A percentile compares a stretch with the other conserved stretches of the same genome.
phyloP scores from a whole-genome alignment of 2,888 invertebrate genomes.

The Pyrocoelia pectoralis region DNA sequence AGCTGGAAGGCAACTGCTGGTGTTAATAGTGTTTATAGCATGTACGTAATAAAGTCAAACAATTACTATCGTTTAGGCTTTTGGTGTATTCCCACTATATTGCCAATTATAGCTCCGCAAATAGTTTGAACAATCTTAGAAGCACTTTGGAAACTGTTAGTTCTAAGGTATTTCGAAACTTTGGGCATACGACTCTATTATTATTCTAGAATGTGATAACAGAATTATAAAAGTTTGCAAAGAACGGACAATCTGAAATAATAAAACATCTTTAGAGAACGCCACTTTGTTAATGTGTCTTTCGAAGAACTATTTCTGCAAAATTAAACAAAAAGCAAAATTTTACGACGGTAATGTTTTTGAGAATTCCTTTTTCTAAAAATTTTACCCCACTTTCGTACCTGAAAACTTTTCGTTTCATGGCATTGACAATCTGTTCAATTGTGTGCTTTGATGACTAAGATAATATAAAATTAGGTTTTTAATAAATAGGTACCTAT shows the following conservation, averaged over 20 bases:
- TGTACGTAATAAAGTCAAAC: slow-evolving; percentile 57
- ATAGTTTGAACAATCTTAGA: slow-evolving; percentile 57
- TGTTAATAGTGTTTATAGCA: slow-evolving; percentile 58
- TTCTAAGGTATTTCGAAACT: slow-evolving; percentile 34
- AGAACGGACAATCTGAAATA: background rate
- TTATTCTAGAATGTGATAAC: slow-evolving; percentile 44
- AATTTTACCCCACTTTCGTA: no score
- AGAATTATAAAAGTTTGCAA: slow-evolving; percentile 34
- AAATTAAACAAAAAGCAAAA: no score
- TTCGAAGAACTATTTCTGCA: no score
- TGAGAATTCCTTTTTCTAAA: no score
- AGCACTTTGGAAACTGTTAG: slow-evolving; percentile 53
- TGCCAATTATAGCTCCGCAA: slow-evolving; percentile 51
- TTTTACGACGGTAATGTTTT: no score
- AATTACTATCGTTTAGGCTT: slow-evolving; percentile 58
- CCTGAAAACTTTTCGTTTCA: no score
- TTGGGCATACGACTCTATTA: slow-evolving; percentile 44
- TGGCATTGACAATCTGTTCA: no score
- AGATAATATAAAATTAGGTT: no score
- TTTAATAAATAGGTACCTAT: no score
- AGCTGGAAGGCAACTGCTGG: slow-evolving; percentile 51
- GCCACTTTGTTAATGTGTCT: no score
- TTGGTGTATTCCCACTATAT: slow-evolving; percentile 57
- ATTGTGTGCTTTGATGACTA: no score
- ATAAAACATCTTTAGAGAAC: no score